phyloP scores from a whole-genome alignment of 2,113 vertebrate species.

The Xiphophorus couchianus region DNA sequence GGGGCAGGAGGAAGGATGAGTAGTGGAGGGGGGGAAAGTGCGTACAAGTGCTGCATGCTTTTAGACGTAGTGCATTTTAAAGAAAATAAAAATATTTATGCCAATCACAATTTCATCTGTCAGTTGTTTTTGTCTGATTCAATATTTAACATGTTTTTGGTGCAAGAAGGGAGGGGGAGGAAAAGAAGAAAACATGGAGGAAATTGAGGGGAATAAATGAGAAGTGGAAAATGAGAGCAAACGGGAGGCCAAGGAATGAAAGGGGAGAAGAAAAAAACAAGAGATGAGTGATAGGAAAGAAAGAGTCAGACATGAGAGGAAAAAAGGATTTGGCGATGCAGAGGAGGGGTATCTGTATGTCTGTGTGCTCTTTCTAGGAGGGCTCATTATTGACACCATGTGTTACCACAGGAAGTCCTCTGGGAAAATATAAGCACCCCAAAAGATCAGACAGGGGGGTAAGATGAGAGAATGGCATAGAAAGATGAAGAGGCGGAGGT shows the following conservation, averaged over 20 bases:
- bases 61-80: slow-evolving; percentile 1
- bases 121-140: neutral
- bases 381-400: slow-evolving; percentile 76
- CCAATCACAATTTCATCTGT: neutral
- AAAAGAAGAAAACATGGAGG: neutral
- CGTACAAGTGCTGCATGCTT: slow-evolving; percentile 18
- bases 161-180: neutral
- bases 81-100: neutral
- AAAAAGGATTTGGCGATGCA: slow-evolving; percentile 41
- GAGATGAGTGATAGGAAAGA: slow-evolving; percentile 23
- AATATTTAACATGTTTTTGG: neutral
- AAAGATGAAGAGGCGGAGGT: slow-evolving; percentile 45
- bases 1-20: neutral
- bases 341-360: slow-evolving; percentile 45
- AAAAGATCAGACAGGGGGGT: slow-evolving; percentile 64
- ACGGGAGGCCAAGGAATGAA: slow-evolving; percentile 38
- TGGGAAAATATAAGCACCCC: slow-evolving; percentile 66
- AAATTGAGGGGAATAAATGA: neutral
- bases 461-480: slow-evolving; percentile 42
- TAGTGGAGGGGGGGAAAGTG: slow-evolving; percentile 1
- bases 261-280: slow-evolving; percentile 14
- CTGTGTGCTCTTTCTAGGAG: slow-evolving; percentile 33
- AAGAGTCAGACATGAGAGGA: slow-evolving; percentile 27
- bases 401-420: slow-evolving; percentile 75
- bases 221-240: neutral